Conservation (phyloP, 1,140 invertebrate genomes). For the Zaprionus inermis region DNA sequence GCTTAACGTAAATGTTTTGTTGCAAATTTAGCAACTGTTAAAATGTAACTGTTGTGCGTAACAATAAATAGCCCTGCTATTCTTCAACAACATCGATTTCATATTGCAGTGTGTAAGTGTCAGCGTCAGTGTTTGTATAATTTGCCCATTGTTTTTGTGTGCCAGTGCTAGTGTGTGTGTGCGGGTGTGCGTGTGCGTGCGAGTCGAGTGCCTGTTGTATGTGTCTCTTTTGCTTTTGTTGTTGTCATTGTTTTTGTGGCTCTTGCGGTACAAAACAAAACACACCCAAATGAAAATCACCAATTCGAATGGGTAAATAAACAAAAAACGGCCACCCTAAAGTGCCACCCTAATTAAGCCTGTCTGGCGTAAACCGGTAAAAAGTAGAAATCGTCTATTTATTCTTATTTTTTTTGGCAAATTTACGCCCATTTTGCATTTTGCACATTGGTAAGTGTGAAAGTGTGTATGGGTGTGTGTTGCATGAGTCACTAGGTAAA, state of each 20-base stretch:
- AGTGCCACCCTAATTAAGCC: not conserved
- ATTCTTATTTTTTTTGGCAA: constrained; percentile 29
- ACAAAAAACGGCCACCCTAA: constrained; percentile 22
- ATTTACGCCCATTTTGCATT: constrained; percentile 48
- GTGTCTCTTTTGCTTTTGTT: constrained; percentile 12
- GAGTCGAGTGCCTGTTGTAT: constrained; percentile 23
- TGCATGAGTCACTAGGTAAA: constrained; percentile 59
- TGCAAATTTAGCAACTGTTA: constrained; percentile 19
- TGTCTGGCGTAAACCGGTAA: constrained; percentile 31
- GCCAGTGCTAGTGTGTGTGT: not conserved
- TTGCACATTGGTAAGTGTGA: constrained; percentile 18
- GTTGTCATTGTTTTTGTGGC: constrained; percentile 36
- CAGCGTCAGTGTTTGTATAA: constrained; percentile 41
- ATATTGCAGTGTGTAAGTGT: constrained; percentile 43
- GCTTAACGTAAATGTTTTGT: constrained; percentile 23
- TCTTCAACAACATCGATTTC: constrained; percentile 9
- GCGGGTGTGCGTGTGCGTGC: constrained; percentile 9
- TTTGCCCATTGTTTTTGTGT: constrained; percentile 46
- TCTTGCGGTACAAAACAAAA: constrained; percentile 56
- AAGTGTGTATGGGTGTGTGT: constrained; percentile 15
- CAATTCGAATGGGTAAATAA: constrained; percentile 8
- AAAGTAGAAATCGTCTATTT: constrained; percentile 20
- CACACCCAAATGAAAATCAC: constrained; percentile 48
- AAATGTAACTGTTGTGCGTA: constrained; percentile 38
- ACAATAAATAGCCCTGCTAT: constrained; percentile 33